These are phyloP conservation scores for Zapus hudsonius DNA, from an alignment of 2,113 vertebrate genomes.

Conservation along the genomic window DNA sequence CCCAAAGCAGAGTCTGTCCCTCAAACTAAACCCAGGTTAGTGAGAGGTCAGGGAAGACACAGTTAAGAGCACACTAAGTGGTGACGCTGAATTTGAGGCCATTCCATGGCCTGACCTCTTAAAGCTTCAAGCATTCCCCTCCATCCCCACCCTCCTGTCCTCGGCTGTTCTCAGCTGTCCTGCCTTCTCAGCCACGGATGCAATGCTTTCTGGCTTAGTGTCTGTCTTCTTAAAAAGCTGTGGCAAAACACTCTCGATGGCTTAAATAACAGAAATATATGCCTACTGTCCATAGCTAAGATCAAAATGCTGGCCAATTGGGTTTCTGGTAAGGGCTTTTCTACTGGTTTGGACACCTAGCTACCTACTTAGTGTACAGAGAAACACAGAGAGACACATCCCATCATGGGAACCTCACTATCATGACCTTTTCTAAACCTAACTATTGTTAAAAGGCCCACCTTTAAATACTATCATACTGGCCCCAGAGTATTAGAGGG, in stretches of 20 bases:
- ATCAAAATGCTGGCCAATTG: not conserved
- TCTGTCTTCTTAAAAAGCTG: not conserved
- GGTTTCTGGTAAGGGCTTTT: not conserved
- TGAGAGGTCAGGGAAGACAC: not conserved
- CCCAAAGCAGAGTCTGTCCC: slow-evolving; percentile 28
- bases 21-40: slow-evolving; percentile 41
- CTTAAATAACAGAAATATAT: not conserved
- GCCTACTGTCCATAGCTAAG: not conserved
- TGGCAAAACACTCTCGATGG: not conserved
- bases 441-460: not conserved
- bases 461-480: not conserved
- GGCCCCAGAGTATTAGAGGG: not conserved
- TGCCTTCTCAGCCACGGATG: not conserved
- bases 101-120: not conserved
- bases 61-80: not conserved
- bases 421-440: not conserved
- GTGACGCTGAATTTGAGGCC: not conserved
- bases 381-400: not conserved
- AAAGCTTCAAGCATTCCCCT: not conserved
- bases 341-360: not conserved
- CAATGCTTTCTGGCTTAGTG: not conserved
- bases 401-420: not conserved
- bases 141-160: not conserved
- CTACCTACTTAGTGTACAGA: not conserved
- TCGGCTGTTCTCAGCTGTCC: not conserved